Evolutionary conservation across 1,140 invertebrate species (phyloP).

Genomic region (Drosophila neocordata): DNA sequence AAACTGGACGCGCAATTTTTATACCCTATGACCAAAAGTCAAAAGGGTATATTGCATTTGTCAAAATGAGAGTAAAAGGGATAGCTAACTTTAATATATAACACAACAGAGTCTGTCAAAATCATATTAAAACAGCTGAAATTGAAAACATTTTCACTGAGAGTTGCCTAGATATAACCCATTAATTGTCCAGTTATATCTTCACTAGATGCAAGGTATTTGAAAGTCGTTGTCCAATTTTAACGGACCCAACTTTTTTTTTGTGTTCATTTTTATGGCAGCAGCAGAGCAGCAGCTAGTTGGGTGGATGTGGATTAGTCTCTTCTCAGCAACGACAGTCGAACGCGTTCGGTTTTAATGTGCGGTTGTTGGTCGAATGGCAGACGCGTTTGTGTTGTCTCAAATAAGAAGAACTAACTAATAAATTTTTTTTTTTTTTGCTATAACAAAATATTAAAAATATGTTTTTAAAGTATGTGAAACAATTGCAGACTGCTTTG

Average conservation of each 20-base stretch:
- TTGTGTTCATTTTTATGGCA: neutral
- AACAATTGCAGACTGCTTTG: conserved; percentile 4
- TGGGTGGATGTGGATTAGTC: conserved; percentile 4
- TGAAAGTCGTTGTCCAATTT: too few relatives aligned
- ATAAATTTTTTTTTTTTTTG: neutral
- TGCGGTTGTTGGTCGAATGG: conserved; percentile 5
- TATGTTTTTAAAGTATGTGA: conserved; percentile 26
- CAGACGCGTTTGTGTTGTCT: neutral
- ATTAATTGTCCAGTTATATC: too few relatives aligned
- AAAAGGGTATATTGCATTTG: neutral
- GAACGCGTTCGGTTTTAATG: neutral
- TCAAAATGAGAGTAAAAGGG: too few relatives aligned
- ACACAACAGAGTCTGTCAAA: too few relatives aligned
- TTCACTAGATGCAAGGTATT: too few relatives aligned
- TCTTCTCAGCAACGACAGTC: conserved; percentile 9
- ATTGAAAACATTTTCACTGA: too few relatives aligned
- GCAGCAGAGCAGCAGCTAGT: conserved; percentile 6
- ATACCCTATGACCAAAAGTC: neutral
- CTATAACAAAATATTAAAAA: conserved; percentile 31
- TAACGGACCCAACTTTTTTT: neutral
- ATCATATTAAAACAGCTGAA: too few relatives aligned
- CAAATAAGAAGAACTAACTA: neutral
- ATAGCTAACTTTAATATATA: too few relatives aligned
- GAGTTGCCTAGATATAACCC: too few relatives aligned
- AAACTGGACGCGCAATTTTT: conserved; percentile 65